Conservation (phyloP, 37 sponge, comb jelly and placozoan genomes). For the Beroe forskalii region DNA sequence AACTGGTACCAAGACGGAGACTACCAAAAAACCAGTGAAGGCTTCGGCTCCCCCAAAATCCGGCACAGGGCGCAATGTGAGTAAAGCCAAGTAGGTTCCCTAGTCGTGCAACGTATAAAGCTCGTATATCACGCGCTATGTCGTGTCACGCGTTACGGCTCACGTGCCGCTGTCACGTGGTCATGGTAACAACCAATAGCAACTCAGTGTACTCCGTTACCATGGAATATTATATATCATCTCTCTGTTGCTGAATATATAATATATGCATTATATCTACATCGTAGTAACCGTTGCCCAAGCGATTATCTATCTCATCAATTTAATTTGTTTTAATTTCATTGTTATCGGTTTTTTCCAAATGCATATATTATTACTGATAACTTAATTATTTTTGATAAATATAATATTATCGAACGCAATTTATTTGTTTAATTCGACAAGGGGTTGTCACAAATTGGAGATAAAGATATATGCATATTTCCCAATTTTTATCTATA, state of each 20-base stretch:
- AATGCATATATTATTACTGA: too few relatives aligned
- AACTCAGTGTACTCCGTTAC: neutral
- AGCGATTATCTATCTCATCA: neutral
- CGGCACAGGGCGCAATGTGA: conserved; percentile 62
- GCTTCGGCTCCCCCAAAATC: conserved; percentile 57
- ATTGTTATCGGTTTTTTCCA: too few relatives aligned
- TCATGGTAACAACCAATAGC: too few relatives aligned
- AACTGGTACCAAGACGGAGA: conserved; percentile 36
- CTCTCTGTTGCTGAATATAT: neutral
- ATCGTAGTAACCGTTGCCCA: neutral
- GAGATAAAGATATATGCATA: neutral
- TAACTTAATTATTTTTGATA: too few relatives aligned
- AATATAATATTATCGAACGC: too few relatives aligned
- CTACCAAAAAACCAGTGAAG: conserved; percentile 58
- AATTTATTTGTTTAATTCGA: too few relatives aligned
- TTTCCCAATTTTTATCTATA: neutral
- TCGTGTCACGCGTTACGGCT: neutral
- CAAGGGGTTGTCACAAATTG: neutral
- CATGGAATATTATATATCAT: neutral
- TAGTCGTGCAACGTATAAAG: neutral
- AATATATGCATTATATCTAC: neutral
- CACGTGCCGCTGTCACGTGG: neutral
- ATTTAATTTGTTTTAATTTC: neutral
- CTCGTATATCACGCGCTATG: neutral
- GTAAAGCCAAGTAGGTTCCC: conserved; percentile 9